Base-by-base conservation (phyloP, 1,140 invertebrate genomes). In the Philotrypesis tridentata region DNA sequence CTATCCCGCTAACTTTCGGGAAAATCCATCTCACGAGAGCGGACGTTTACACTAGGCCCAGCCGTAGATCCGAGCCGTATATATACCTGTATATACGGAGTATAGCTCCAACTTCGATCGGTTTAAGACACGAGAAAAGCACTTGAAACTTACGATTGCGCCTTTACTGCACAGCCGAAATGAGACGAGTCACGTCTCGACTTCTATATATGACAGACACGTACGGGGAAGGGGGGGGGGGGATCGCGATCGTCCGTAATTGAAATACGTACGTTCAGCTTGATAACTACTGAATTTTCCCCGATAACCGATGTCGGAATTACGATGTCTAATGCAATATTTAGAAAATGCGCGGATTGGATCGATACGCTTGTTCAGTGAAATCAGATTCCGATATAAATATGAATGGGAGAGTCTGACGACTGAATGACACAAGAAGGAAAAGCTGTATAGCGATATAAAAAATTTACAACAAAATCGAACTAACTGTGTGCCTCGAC, bases 81-180 rank as follows among this genome's bases (percentile, higher is more conserved):
- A 4, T n/a, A 48, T 48, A 48, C 12, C 7, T 43, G 12, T 14
- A 43, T 14, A 48, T 17, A 48, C 12, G 17, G 17, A 48, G 60
- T 37, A 9, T 37, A 37, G 4, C 33, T 37, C 40, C 60, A 78
- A 78, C 37, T 82, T 78, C 68, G 75, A 82, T 76, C 80, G 55
- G 17, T 70, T 72, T 71, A 31, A 60, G 65, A 63, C 33, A 37
- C 31, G 37, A 23, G 68, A 67, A 78, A 82, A 78, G 48, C 68
- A 48, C 81, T 78, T 78, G 75, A 78, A 79, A 82, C 37, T 76
- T 82, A 82, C 74, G 80, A 82, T 82, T 77, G 80, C 73, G 74
- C 74, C 37, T 60, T 9, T 37, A 23, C 71, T n/a, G 33, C 12
- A 40, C 68, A 17, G 21, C 21, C 48, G 43, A 76, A 76, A 55